Evolutionary conservation across 2,888 invertebrate genomes (phyloP).

Genomic region (Lymantria monacha): DNA sequence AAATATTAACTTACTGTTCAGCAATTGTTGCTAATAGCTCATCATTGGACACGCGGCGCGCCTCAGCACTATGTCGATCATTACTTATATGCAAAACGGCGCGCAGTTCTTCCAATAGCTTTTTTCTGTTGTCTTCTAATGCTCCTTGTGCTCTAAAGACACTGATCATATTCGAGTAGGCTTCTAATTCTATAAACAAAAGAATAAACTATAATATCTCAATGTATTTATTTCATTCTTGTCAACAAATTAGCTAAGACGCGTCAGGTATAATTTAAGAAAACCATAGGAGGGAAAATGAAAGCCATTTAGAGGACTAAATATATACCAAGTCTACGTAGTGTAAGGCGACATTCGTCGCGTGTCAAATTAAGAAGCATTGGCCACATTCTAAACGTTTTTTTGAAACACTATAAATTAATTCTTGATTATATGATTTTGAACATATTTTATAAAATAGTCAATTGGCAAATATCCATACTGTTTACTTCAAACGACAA

Average conservation of each 20-base stretch:
- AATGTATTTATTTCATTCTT: constrained; percentile 25
- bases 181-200: constrained; percentile 90
- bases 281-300: constrained; percentile 80
- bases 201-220: constrained; percentile 37
- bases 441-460: constrained; percentile 73
- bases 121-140: constrained; percentile 91
- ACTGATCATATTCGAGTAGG: constrained; percentile 94
- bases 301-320: constrained; percentile 76
- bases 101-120: constrained; percentile 91
- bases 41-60: constrained; percentile 95
- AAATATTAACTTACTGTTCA: constrained; percentile 87
- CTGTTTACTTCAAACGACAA: constrained; percentile 83
- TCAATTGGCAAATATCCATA: constrained; percentile 81
- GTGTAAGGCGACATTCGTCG: constrained; percentile 93
- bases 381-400: constrained; percentile 82
- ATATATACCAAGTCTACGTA: constrained; percentile 91
- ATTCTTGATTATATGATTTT: constrained; percentile 64
- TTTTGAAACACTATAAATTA: constrained; percentile 53
- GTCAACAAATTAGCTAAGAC: constrained; percentile 41
- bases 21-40: constrained; percentile 94
- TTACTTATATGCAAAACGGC: constrained; percentile 91
- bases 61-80: constrained; percentile 95
- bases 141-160: constrained; percentile 96
- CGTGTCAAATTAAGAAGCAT: constrained; percentile 90
- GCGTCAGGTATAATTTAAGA: constrained; percentile 52